Evolutionary conservation across 2,797 vertebrate species (phyloP).

Genomic region (Leptoclinus maculatus): DNA sequence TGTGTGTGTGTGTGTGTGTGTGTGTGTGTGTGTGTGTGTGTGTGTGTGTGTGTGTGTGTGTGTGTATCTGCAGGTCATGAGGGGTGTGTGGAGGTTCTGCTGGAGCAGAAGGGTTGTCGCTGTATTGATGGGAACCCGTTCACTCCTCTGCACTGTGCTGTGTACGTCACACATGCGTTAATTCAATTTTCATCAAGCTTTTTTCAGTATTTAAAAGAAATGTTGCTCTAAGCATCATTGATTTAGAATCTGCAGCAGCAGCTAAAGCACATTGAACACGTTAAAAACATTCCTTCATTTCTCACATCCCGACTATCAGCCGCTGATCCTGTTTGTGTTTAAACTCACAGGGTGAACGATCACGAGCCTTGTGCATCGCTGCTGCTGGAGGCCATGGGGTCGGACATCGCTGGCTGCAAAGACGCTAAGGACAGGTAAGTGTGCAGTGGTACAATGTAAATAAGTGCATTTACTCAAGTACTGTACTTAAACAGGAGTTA

Average conservation of each 20-base stretch:
- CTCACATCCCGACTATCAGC: neutral
- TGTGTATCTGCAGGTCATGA: constrained; percentile 89
- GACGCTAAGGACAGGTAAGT: constrained; percentile 93
- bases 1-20: constrained; percentile 82
- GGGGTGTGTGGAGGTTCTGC: constrained; percentile 94
- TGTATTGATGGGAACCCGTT: constrained; percentile 93
- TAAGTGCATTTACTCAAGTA: neutral
- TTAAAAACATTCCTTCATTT: neutral
- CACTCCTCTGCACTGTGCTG: constrained; percentile 96
- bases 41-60: constrained; percentile 56
- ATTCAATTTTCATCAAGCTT: neutral
- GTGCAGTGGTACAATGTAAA: neutral
- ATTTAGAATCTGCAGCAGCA: too few species aligned
- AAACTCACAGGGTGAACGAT: constrained; percentile 88
- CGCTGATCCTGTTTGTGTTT: constrained; percentile 20
- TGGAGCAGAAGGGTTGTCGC: constrained; percentile 93
- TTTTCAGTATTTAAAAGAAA: neutral
- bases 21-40: constrained; percentile 79
- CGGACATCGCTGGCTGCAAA: constrained; percentile 89
- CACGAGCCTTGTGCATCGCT: constrained; percentile 93
- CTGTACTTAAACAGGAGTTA: neutral
- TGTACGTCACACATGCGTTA: constrained; percentile 87
- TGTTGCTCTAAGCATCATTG: neutral
- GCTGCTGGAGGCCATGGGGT: constrained; percentile 92
- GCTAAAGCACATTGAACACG: neutral